Evolutionary conservation across 2,888 invertebrate genomes (phyloP), one percentile per base, ranked within the genome.

Genomic region (Amphiduros pacificus): DNA sequence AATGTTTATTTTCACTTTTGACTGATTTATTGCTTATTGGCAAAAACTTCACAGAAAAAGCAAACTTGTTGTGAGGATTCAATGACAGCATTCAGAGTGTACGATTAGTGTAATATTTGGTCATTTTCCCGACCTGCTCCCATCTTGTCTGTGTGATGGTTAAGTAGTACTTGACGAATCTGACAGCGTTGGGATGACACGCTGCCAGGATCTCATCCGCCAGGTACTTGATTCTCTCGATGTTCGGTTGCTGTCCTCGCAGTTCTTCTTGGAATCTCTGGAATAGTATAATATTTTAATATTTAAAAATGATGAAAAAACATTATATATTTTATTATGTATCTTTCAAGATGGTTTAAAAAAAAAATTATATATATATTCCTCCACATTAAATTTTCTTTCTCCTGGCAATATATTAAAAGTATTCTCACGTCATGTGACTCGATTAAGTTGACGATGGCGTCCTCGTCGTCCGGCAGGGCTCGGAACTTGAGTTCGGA

Each of bases 111-210:
- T n/a, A n/a, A n/a, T n/a, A n/a, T n/a, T n/a, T n/a, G 36, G n/a
- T n/a, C n/a, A n/a, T 51, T 24, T n/a, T 51, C 50, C 61, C 40
- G 62, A 79, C 78, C 76, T 80, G 79, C 61, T 81, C 81, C 80
- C 80, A 82, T 59, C 81, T 57, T 1, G 80, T 81, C 64, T 79
- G 78, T 50, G 81, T 82, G 52, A 82, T 80, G 4, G 82, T 82
- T 55, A 80, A 74, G 72, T 81, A 81, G 67, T 81, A 81, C 65
- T 79, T 80, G 61, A 82, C 80, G 65, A 81, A 82, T 70, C 80
- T 66, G 41, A 80, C 71, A 32, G 81, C 81, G 58, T 79, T 80
- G 1, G 81, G 81, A 64, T 82, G 81, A 69, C 81, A 81, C 57
- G 75, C 76, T 55, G 71, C 67, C 32, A 81, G 68, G 32, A 82